Conservation (phyloP, 2,888 invertebrate genomes). For the Aspidiotus rigidus region DNA sequence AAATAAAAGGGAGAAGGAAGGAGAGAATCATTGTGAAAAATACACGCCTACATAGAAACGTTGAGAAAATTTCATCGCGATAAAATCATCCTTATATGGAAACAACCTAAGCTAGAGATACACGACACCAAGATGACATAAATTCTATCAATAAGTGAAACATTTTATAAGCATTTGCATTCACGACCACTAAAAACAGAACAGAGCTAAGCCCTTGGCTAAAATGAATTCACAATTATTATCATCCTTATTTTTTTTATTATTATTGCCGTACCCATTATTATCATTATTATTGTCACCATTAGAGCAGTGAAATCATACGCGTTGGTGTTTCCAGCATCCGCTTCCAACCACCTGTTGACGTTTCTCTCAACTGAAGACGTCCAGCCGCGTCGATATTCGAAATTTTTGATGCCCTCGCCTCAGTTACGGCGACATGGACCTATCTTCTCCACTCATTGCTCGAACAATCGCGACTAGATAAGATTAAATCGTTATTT, state of each 20-base stretch:
- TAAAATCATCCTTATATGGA: neutral
- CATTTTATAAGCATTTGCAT: constrained; percentile 1
- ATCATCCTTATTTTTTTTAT: too few species aligned
- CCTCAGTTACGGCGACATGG: constrained; percentile 1
- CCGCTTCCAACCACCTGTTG: neutral
- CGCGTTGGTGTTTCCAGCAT: neutral
- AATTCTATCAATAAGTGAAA: constrained; percentile 4
- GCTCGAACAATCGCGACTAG: neutral
- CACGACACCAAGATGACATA: constrained; percentile 1
- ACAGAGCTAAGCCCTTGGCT: neutral
- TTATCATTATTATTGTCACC: too few species aligned
- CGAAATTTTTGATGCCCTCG: neutral
- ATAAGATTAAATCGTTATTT: constrained; percentile 2
- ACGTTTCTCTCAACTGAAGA: neutral
- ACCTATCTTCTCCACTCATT: neutral
- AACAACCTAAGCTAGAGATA: neutral
- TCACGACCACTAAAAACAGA: neutral
- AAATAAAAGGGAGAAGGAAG: too few species aligned
- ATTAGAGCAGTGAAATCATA: neutral
- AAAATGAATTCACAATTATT: neutral
- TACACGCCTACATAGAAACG: too few species aligned
- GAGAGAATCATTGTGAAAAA: too few species aligned
- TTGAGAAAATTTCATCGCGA: neutral
- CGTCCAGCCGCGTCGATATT: neutral
- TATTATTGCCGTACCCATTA: too few species aligned